These are phyloP conservation scores for Drosophila nigromelanica DNA, from an alignment of 1,140 invertebrate species.

Conservation along the genomic window DNA sequence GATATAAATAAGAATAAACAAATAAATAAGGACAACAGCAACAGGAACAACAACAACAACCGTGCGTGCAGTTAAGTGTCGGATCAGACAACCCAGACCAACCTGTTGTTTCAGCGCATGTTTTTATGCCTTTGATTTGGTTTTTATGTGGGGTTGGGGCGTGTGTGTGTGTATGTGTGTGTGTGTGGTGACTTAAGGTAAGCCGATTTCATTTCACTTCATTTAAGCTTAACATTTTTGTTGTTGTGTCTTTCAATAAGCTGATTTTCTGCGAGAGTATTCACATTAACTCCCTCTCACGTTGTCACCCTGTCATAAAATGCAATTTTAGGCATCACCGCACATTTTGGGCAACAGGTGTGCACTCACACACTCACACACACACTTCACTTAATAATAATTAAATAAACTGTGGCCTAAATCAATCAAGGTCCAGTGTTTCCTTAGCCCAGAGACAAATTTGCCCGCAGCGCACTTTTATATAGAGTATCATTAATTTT, in stretches of 20 bases:
- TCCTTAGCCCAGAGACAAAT: conserved; percentile 1
- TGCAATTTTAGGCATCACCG: conserved; percentile 32
- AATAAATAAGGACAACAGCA: conserved; percentile 3
- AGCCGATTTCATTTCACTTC: conserved; percentile 65
- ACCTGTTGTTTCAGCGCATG: conserved; percentile 56
- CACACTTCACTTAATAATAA: conserved; percentile 26
- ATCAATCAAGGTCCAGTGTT: conserved; percentile 30
- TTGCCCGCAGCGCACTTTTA: background rate
- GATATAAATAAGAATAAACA: conserved; percentile 10
- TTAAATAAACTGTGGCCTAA: conserved; percentile 52
- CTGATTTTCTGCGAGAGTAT: conserved; percentile 30
- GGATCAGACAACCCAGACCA: conserved; percentile 5
- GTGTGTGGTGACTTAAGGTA: conserved; percentile 44
- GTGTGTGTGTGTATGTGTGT: too few relatives aligned
- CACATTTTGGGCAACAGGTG: conserved; percentile 42
- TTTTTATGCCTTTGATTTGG: conserved; percentile 50
- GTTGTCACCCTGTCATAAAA: conserved; percentile 30
- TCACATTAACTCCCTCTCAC: conserved; percentile 11
- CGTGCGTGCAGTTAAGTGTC: conserved; percentile 20
- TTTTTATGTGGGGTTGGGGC: conserved; percentile 22
- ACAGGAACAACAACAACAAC: background rate
- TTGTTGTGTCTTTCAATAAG: conserved; percentile 25
- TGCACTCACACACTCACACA: background rate
- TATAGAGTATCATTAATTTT: background rate
- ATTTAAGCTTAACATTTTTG: conserved; percentile 45